A percentile compares a stretch with the other conserved stretches of the same genome.
phyloP scores from a whole-genome alignment of 2,113 vertebrate genomes.

The Neodontobutis hainanensis region DNA sequence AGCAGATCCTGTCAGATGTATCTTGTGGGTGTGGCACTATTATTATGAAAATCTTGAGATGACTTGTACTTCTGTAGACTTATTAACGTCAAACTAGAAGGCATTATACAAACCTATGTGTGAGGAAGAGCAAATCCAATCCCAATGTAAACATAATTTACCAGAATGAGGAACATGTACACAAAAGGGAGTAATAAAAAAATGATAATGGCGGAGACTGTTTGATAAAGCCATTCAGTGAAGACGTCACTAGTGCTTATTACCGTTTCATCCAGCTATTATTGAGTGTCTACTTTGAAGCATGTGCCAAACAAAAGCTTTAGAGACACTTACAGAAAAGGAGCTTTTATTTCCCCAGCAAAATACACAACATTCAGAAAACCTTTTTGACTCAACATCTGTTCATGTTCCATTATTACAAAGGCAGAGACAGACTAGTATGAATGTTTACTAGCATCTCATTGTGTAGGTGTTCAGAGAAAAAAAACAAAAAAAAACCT shows the following conservation, averaged over 20 bases:
- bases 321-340: constrained; percentile 40
- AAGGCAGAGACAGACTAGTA: constrained; percentile 45
- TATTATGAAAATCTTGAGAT: constrained; percentile 14
- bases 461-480: constrained; percentile 42
- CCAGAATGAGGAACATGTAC: neutral
- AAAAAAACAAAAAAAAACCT: too few relatives aligned
- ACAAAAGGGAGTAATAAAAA: neutral
- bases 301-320: neutral
- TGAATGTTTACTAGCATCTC: constrained; percentile 30
- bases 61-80: constrained; percentile 37
- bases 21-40: constrained; percentile 43
- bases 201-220: neutral
- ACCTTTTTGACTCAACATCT: constrained; percentile 41
- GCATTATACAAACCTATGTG: neutral
- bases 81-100: neutral
- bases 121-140: constrained; percentile 15
- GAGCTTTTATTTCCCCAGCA: constrained; percentile 58
- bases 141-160: constrained; percentile 24
- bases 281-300: neutral
- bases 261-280: neutral
- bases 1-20: constrained; percentile 36
- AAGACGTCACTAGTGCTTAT: neutral
- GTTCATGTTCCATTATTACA: constrained; percentile 63
- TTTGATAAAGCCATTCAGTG: neutral
- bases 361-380: constrained; percentile 66